These are phyloP conservation scores for Aeoliscus strigatus DNA, from an alignment of 2,797 vertebrate species.

Conservation along the genomic window DNA sequence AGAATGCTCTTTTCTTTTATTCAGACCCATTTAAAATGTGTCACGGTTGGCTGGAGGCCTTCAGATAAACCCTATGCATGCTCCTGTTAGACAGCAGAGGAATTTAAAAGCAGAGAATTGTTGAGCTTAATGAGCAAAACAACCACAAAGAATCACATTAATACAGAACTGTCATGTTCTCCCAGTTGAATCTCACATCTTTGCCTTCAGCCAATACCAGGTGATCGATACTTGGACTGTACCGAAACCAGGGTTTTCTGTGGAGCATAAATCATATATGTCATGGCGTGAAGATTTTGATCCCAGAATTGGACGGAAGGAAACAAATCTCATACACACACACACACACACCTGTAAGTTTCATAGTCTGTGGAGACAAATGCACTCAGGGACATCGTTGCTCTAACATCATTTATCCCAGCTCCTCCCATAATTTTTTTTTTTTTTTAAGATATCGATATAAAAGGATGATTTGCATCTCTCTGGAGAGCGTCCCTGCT, in stretches of 20 bases:
- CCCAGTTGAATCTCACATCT: slow-evolving; percentile 55
- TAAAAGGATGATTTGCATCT: slow-evolving; percentile 53
- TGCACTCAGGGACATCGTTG: slow-evolving; percentile 3
- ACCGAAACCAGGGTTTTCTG: slow-evolving; percentile 63
- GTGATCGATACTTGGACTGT: slow-evolving; percentile 53
- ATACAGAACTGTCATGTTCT: slow-evolving; percentile 32
- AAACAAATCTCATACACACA: slow-evolving; percentile 28
- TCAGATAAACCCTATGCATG: slow-evolving; percentile 4
- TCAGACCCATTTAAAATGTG: neutral
- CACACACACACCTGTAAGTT: neutral
- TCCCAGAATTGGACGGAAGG: slow-evolving; percentile 42
- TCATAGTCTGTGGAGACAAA: neutral
- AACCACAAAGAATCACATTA: slow-evolving; percentile 28
- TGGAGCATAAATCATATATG: slow-evolving; percentile 64
- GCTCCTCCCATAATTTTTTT: slow-evolving; percentile 28
- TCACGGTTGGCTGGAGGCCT: slow-evolving; percentile 5
- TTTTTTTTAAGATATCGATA: slow-evolving; percentile 26
- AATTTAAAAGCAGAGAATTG: slow-evolving; percentile 5
- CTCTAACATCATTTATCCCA: slow-evolving; percentile 18
- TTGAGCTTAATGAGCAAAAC: slow-evolving; percentile 39
- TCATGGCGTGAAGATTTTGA: slow-evolving; percentile 62
- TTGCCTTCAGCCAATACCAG: slow-evolving; percentile 53
- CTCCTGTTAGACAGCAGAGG: slow-evolving; percentile 21
- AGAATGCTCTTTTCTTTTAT: slow-evolving; percentile 5
- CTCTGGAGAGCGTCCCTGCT: slow-evolving; percentile 42